Conservation (phyloP, 2,113 vertebrate species). For the Bungarus multicinctus region DNA sequence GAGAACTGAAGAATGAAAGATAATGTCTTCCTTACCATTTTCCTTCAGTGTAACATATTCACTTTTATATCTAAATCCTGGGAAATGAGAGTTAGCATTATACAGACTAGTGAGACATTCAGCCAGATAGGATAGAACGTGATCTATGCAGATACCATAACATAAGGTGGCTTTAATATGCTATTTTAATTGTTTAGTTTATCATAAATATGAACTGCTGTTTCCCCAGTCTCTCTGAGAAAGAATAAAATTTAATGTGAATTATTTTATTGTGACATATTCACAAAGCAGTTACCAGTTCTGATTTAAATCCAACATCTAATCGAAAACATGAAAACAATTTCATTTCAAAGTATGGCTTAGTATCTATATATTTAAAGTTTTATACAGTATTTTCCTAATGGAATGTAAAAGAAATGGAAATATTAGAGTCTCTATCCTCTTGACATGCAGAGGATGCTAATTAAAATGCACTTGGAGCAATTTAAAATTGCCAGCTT, state of each 20-base stretch:
- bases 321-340: background rate
- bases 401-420: background rate
- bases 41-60: background rate
- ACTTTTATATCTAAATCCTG: background rate
- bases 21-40: background rate
- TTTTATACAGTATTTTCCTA: background rate
- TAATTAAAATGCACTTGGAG: slow-evolving; percentile 47
- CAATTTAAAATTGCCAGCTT: slow-evolving; percentile 46
- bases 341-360: background rate
- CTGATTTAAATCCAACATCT: background rate
- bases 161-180: background rate
- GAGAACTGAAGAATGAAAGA: background rate
- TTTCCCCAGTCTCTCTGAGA: background rate
- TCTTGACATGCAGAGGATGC: slow-evolving; percentile 10
- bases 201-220: background rate
- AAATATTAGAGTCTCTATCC: slow-evolving; percentile 40
- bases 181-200: background rate
- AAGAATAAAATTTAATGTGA: background rate
- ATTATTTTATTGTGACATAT: background rate
- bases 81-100: background rate
- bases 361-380: background rate
- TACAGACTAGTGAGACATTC: background rate
- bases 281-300: background rate
- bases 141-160: background rate
- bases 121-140: background rate